Conservation (phyloP, 2,113 vertebrate genomes). For the Amia ocellicauda region DNA sequence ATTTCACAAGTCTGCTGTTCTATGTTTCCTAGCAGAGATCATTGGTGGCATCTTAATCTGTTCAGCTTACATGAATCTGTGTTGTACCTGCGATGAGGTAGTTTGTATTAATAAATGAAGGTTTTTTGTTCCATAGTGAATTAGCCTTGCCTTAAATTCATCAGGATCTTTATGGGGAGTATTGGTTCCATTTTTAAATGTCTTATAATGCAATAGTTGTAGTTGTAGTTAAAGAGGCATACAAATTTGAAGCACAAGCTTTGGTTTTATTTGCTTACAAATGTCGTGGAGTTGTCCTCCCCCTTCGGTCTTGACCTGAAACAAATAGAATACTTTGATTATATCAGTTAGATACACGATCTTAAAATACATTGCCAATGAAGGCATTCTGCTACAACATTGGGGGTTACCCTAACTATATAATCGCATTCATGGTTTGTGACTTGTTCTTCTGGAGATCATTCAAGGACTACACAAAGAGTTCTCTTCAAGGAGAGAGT, state of each 20-base stretch:
- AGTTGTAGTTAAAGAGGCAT: neutral
- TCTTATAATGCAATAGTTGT: neutral
- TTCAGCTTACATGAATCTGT: constrained; percentile 83
- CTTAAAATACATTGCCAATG: no score
- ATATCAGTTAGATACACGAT: no score
- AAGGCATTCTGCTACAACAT: no score
- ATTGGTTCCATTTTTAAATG: neutral
- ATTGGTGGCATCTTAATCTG: constrained; percentile 73
- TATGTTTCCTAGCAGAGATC: constrained; percentile 46
- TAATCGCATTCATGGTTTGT: no score
- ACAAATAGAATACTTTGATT: neutral
- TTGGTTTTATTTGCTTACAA: neutral
- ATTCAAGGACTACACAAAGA: no score
- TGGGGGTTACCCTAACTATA: no score
- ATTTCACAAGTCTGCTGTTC: constrained; percentile 35
- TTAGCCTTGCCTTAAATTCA: constrained; percentile 12
- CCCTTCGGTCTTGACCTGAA: neutral
- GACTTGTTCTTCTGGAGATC: no score
- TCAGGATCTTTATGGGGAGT: neutral
- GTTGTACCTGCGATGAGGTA: constrained; percentile 80
- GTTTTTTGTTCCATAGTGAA: constrained; percentile 64
- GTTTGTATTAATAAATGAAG: constrained; percentile 80
- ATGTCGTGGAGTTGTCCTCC: neutral
- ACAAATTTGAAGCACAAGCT: neutral
- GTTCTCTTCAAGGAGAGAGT: no score